Conservation (phyloP, 2,113 vertebrate species). For the Pangasianodon hypophthalmus region DNA sequence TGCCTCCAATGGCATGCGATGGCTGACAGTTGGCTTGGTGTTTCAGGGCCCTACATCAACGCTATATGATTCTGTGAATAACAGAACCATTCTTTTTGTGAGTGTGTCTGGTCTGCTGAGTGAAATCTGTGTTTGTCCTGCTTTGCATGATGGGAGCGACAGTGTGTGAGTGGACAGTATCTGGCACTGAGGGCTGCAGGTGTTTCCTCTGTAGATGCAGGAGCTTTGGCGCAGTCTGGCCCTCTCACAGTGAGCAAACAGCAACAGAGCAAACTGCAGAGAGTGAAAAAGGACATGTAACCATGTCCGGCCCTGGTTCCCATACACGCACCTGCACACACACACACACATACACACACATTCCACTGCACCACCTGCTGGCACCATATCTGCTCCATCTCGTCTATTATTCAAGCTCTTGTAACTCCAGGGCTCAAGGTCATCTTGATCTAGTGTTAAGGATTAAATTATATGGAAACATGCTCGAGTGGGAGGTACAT, state of each 20-base stretch:
- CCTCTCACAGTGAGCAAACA: conserved; percentile 65
- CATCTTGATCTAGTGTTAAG: neutral
- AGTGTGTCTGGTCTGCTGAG: neutral
- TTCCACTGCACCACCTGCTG: conserved; percentile 44
- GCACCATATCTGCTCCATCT: conserved; percentile 23
- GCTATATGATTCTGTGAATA: neutral
- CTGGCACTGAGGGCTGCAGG: conserved; percentile 60
- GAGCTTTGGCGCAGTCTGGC: conserved; percentile 58
- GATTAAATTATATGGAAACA: neutral
- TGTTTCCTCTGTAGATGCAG: conserved; percentile 70
- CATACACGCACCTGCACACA: neutral
- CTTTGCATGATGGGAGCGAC: conserved; percentile 11
- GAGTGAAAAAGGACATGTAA: conserved; percentile 54
- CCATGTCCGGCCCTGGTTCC: neutral
- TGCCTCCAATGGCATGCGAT: neutral
- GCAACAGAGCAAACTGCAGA: conserved; percentile 62
- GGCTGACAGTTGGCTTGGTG: neutral
- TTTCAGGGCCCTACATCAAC: neutral
- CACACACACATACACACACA: conserved; percentile 15
- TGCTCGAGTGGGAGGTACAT: no score
- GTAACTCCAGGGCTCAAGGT: neutral
- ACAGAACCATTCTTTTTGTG: neutral
- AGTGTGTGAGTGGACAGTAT: conserved; percentile 32
- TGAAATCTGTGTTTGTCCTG: conserved; percentile 10
- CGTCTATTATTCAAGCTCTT: neutral